phyloP scores from a whole-genome alignment of 2,797 vertebrate species.

The Syngnathus rostellatus region DNA sequence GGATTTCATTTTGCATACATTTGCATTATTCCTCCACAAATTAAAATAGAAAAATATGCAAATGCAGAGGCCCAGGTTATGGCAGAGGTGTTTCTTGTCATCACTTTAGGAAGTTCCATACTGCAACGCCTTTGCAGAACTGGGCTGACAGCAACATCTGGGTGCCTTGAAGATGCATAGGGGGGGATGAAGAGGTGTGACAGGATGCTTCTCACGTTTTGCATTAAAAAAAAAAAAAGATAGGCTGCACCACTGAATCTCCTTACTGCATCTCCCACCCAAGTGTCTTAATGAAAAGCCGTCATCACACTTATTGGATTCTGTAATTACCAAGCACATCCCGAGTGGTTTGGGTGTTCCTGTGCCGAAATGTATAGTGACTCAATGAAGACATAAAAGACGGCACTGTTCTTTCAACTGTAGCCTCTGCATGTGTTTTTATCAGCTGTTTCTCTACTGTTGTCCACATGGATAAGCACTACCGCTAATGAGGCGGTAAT shows the following conservation, averaged over 20 bases:
- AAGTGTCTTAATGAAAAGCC: conserved; percentile 14
- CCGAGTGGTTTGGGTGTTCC: conserved; percentile 40
- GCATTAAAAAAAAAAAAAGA: conserved; percentile 23
- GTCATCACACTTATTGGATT: conserved; percentile 33
- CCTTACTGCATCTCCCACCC: conserved; percentile 4
- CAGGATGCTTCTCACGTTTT: conserved; percentile 30
- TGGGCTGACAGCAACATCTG: conserved; percentile 70
- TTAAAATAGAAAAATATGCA: conserved; percentile 86
- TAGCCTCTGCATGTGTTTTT: conserved; percentile 66
- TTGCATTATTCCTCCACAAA: conserved; percentile 89
- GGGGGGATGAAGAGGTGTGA: conserved; percentile 41
- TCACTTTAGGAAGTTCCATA: conserved; percentile 84
- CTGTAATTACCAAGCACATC: conserved; percentile 55
- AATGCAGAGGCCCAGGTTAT: conserved; percentile 81
- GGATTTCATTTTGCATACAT: conserved; percentile 98
- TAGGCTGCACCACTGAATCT: conserved; percentile 4
- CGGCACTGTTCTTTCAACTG: conserved; percentile 61
- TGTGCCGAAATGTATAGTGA: conserved; percentile 44
- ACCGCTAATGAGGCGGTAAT: conserved; percentile 70
- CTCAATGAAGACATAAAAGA: conserved; percentile 62
- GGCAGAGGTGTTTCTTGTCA: conserved; percentile 93
- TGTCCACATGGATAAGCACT: conserved; percentile 67
- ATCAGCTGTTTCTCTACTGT: conserved; percentile 65
- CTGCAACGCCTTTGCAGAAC: conserved; percentile 72
- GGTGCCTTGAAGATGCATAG: conserved; percentile 49